A percentile compares a stretch with the other conserved stretches of the same genome.
phyloP scores from a whole-genome alignment of 2,888 invertebrate species.

The Brachynemurus nebulosus region DNA sequence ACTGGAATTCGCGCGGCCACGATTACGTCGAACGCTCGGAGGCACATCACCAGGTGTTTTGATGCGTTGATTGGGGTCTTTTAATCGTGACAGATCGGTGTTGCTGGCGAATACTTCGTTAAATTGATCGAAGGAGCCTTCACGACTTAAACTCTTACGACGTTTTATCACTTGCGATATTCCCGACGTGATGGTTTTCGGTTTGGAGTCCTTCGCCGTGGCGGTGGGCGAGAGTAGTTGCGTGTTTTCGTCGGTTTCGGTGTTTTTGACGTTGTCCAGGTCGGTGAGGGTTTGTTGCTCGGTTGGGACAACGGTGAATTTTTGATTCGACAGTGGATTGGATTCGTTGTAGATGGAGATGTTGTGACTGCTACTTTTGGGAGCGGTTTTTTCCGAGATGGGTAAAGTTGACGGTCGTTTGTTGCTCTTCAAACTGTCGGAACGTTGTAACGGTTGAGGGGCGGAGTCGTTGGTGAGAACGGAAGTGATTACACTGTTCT shows the following conservation, averaged over 20 bases:
- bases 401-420: conserved; percentile 34
- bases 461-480: conserved; percentile 24
- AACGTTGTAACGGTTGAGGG: conserved; percentile 16
- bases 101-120: conserved; percentile 58
- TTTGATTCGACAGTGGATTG: conserved; percentile 12
- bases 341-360: conserved; percentile 9
- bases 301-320: conserved; percentile 11
- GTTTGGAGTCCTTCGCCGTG: conserved; percentile 16
- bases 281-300: conserved; percentile 6
- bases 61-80: conserved; percentile 62
- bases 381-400: conserved; percentile 22
- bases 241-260: conserved; percentile 11
- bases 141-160: conserved; percentile 36
- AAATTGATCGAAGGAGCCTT: conserved; percentile 62
- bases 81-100: conserved; percentile 47
- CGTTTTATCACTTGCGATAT: conserved; percentile 29
- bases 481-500: conserved; percentile 35
- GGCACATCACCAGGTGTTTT: conserved; percentile 75
- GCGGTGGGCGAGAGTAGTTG: conserved; percentile 6
- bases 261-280: conserved; percentile 5
- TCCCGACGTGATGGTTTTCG: conserved; percentile 22
- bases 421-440: conserved; percentile 22
- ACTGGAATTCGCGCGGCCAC: conserved; percentile 47
- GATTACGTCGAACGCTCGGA: conserved; percentile 56
- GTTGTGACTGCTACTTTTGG: conserved; percentile 12